Evolutionary conservation across 2,113 vertebrate species (phyloP).

Genomic region (Microtus pennsylvanicus): DNA sequence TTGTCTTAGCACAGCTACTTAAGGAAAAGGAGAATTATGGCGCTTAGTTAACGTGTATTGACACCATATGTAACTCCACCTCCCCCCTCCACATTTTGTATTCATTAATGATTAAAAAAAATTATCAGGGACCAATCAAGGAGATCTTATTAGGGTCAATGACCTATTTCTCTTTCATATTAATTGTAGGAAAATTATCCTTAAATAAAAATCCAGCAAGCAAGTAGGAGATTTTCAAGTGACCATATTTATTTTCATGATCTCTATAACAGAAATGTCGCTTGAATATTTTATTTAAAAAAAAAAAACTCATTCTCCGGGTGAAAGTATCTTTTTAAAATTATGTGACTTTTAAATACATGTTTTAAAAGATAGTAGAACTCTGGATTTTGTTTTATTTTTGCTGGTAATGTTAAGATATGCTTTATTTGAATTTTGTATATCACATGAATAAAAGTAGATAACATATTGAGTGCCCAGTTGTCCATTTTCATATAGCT

Average conservation of each 20-base stretch:
- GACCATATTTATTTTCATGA: not conserved
- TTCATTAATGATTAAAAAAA: slow-evolving; percentile 85
- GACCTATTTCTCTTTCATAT: not conserved
- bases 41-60: slow-evolving; percentile 94
- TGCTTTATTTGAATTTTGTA: not conserved
- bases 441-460: not conserved
- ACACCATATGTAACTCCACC: slow-evolving; percentile 91
- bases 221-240: slow-evolving; percentile 18
- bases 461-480: not conserved
- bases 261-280: not conserved
- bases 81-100: slow-evolving; percentile 82
- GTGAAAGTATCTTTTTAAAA: not conserved
- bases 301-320: not conserved
- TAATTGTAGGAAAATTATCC: slow-evolving; percentile 62
- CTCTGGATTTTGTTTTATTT: slow-evolving; percentile 2
- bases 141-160: slow-evolving; percentile 33
- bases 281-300: not conserved
- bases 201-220: slow-evolving; percentile 38
- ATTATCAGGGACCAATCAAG: slow-evolving; percentile 63
- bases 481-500: not conserved
- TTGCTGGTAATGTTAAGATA: not conserved
- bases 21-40: slow-evolving; percentile 93
- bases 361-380: not conserved
- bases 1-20: slow-evolving; percentile 87
- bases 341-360: not conserved